These are phyloP conservation scores for Semicossyphus pulcher DNA, from an alignment of 2,113 vertebrate species.

Conservation along the genomic window DNA sequence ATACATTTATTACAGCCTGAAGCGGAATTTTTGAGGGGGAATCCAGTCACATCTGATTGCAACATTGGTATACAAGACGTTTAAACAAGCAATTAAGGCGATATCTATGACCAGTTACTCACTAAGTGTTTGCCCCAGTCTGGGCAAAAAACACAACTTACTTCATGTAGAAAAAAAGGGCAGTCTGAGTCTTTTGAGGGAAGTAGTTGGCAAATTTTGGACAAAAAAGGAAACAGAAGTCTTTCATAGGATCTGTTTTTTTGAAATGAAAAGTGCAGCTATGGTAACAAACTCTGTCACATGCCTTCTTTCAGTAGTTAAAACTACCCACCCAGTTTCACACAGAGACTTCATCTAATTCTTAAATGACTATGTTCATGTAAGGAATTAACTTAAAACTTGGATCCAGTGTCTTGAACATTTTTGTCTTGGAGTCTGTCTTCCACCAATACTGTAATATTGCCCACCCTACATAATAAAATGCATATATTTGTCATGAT, in stretches of 20 bases:
- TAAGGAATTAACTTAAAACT: background rate
- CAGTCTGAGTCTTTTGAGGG: background rate
- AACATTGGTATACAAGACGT: no score
- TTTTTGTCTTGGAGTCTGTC: background rate
- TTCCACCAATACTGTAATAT: background rate
- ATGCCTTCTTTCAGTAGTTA: slow-evolving; percentile 1
- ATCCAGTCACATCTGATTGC: no score
- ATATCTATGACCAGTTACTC: no score
- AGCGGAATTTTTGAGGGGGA: background rate
- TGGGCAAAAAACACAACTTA: no score
- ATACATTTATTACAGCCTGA: background rate
- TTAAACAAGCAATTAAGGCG: no score
- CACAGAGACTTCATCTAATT: background rate
- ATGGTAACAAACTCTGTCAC: background rate
- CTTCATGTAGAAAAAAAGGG: no score
- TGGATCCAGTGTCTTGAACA: background rate
- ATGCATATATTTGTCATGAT: no score
- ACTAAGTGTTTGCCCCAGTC: background rate
- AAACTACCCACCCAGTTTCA: background rate
- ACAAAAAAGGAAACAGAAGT: background rate
- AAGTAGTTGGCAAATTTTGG: background rate
- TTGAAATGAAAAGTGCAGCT: background rate
- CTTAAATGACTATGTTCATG: background rate
- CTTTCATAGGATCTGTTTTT: background rate
- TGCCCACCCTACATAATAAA: no score